Evolutionary conservation across 2,113 vertebrate species (phyloP), one percentile per base, ranked within the genome.

Genomic region (Garra rufa): DNA sequence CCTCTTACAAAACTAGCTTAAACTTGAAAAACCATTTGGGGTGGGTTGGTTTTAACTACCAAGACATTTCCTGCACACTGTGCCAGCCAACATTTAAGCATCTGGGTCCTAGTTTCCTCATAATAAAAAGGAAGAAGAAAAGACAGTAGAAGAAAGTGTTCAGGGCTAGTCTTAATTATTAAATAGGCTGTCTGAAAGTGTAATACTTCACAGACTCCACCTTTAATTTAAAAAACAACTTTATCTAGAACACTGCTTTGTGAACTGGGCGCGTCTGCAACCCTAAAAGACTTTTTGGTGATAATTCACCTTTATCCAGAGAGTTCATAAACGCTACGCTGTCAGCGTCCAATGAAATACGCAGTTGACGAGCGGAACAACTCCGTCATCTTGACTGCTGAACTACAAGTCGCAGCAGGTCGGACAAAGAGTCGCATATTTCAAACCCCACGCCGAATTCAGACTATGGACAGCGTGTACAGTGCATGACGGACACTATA

Each of bases 51-150:
- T 88, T 87, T 81, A 85, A 87, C 86, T 85, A 88, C 89, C 59
- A 84, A 90, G 82, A 91, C 89, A 89, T 86, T 92, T 92, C 87
- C 91, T 92, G 78, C 61, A 84, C 83, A 52, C n/a, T 41, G 83
- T 86, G 84, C 88, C 89, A 89, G 86, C 87, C 83, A 85, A 90
- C 24, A 44, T 28, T 38, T 13, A 34, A 11, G 78, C 78, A 81
- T 65, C 44, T 38, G 30, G 46, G 79, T 81, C 79, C 63, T 82
- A 70, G 61, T 55, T 82, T 82, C 80, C 65, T 70, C 61, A 48
- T 82, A 26, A 70, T 30, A 69, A 28, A 85, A 83, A 6, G 28
- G 34, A 76, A 38, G 75, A 2, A 73, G 21, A 83, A 83, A 11
- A 59, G 26, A 76, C 55, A 73, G 28, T 14, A 63, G 63, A 73